Conservation (phyloP, 2,888 invertebrate genomes). For the Ophion ventricosus region DNA sequence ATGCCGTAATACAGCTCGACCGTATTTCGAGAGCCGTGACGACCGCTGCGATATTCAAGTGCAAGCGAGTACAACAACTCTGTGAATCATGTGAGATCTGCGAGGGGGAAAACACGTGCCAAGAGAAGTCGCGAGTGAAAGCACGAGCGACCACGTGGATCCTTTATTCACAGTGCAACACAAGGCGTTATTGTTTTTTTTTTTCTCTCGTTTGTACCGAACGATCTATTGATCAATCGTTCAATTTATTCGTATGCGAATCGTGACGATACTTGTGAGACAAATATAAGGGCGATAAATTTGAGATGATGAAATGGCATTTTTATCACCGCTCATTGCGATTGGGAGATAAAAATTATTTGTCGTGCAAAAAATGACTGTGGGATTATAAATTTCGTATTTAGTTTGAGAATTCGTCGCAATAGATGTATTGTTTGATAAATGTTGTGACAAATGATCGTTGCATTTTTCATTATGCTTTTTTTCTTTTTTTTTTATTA, state of each 20-base stretch:
- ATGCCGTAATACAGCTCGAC: conserved; percentile 42
- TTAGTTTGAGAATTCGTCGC: too few species aligned
- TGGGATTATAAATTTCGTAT: too few species aligned
- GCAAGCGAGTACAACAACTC: conserved; percentile 8
- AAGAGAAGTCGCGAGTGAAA: conserved; percentile 43
- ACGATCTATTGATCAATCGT: not conserved
- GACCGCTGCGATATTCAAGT: conserved; percentile 28
- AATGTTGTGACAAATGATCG: too few species aligned
- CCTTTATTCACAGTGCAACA: not conserved
- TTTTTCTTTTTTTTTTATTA: too few species aligned
- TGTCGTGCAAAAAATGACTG: too few species aligned
- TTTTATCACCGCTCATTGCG: too few species aligned
- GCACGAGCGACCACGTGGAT: conserved; percentile 47
- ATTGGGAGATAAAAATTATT: too few species aligned
- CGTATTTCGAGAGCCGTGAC: conserved; percentile 48
- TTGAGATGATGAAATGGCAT: too few species aligned
- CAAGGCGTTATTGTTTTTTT: too few species aligned
- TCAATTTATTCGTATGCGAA: not conserved
- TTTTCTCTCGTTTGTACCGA: not conserved
- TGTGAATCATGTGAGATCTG: conserved; percentile 48
- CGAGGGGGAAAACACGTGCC: conserved; percentile 49
- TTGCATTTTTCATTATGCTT: too few species aligned
- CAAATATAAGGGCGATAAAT: not conserved
- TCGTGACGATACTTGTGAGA: too few species aligned
- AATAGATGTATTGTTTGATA: too few species aligned